Conservation (phyloP, 2,888 invertebrate species). For the Halocaridina rubra region DNA sequence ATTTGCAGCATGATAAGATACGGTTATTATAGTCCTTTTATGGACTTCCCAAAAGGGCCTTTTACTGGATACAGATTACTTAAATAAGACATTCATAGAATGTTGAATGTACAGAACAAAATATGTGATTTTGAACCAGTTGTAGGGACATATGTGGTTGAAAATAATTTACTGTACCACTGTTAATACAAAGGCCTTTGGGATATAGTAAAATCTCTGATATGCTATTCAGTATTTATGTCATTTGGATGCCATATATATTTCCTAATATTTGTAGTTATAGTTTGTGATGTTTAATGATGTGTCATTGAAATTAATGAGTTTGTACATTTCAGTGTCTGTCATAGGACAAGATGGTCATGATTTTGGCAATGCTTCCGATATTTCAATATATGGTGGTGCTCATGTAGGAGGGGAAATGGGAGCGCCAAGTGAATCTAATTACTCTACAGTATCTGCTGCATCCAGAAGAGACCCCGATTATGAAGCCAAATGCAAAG, state of each 20-base stretch:
- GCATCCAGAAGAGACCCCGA: constrained; percentile 43
- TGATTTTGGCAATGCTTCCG: constrained; percentile 36
- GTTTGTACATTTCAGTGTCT: constrained; percentile 36
- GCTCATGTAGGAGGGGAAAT: constrained; percentile 22
- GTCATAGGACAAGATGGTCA: constrained; percentile 47
- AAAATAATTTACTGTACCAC: too few species aligned
- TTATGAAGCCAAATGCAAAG: constrained; percentile 43
- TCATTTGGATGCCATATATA: neutral
- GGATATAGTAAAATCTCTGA: too few species aligned
- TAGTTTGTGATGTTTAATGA: neutral
- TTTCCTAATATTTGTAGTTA: neutral
- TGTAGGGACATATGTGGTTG: too few species aligned
- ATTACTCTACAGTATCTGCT: constrained; percentile 31
- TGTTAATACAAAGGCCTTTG: too few species aligned
- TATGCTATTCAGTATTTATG: neutral
- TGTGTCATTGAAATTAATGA: neutral
- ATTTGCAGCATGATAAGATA: too few species aligned
- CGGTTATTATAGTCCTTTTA: too few species aligned
- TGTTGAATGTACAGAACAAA: too few species aligned
- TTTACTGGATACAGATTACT: too few species aligned
- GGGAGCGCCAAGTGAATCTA: constrained; percentile 47
- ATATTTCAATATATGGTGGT: constrained; percentile 41
- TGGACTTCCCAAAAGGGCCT: too few species aligned
- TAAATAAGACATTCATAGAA: too few species aligned
- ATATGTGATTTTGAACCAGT: too few species aligned